These are phyloP conservation scores for Pyrochroa serraticornis DNA, from an alignment of 2,888 invertebrate species.

Conservation along the genomic window DNA sequence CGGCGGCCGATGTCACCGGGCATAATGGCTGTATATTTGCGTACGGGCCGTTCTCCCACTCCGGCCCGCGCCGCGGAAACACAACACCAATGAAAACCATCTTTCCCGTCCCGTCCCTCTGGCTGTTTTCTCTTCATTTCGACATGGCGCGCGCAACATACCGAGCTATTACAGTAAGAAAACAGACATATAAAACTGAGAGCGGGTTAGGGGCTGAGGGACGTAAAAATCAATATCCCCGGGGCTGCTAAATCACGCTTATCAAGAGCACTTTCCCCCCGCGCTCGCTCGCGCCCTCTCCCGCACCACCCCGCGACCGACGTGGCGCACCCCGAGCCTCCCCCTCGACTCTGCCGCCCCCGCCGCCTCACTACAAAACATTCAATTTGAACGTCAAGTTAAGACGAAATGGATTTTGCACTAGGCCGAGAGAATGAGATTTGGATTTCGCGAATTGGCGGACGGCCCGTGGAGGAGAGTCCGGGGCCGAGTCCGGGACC, in stretches of 20 bases:
- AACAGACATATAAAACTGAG: conserved; percentile 64
- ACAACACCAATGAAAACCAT: conserved; percentile 56
- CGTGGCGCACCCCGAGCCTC: conserved; percentile 42
- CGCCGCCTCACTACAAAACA: conserved; percentile 35
- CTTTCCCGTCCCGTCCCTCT: conserved; percentile 53
- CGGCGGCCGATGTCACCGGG: conserved; percentile 52
- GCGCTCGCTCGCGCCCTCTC: conserved; percentile 38
- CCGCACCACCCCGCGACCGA: conserved; percentile 49
- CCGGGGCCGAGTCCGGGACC: conserved; percentile 1
- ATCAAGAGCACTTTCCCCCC: conserved; percentile 62
- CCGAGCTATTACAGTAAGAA: conserved; percentile 64
- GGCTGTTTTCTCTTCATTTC: conserved; percentile 58
- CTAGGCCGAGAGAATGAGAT: conserved; percentile 59
- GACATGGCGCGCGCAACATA: conserved; percentile 58
- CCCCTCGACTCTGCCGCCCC: conserved; percentile 35
- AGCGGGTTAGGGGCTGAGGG: conserved; percentile 58
- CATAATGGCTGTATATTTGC: conserved; percentile 59
- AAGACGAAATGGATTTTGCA: conserved; percentile 66
- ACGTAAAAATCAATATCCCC: conserved; percentile 66
- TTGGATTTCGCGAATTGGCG: conserved; percentile 58
- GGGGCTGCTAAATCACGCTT: conserved; percentile 79
- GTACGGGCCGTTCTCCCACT: conserved; percentile 51
- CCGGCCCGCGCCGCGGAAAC: conserved; percentile 51
- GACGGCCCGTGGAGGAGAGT: conserved; percentile 7
- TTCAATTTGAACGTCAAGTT: conserved; percentile 62